A percentile compares a stretch with the other conserved stretches of the same genome.
These are phyloP conservation scores for Coendou prehensilis DNA, from an alignment of 2,797 vertebrate species.

Conservation along the genomic window DNA sequence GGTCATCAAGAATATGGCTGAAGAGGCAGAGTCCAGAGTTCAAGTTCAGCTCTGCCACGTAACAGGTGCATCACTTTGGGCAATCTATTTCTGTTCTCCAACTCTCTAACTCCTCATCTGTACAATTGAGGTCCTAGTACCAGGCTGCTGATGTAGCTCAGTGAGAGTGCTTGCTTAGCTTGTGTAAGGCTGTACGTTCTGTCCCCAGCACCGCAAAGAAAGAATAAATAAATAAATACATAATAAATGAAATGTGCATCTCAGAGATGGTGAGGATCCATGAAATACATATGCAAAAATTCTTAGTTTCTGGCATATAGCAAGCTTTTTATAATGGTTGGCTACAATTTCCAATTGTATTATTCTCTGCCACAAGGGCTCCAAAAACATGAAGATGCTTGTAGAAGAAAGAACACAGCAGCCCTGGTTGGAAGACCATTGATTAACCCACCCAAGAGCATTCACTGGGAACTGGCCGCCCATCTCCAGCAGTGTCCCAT, in stretches of 20 bases:
- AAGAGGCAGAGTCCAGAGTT: neutral
- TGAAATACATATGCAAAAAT: neutral
- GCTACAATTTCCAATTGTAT: neutral
- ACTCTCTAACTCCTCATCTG: neutral
- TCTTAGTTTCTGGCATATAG: neutral
- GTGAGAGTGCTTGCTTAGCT: neutral
- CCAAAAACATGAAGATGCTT: neutral
- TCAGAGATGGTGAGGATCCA: neutral
- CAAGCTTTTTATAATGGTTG: conserved; percentile 2
- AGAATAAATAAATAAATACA: neutral
- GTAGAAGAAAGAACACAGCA: neutral
- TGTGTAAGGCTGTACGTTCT: neutral
- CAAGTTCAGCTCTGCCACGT: neutral
- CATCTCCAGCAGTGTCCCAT: neutral
- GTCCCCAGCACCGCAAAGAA: neutral
- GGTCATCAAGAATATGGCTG: neutral
- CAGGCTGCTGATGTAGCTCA: neutral
- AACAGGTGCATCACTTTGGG: neutral
- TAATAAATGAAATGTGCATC: neutral
- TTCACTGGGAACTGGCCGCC: neutral
- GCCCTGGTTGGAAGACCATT: neutral
- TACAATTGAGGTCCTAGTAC: neutral
- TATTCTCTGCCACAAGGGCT: neutral
- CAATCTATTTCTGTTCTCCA: neutral
- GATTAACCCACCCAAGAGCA: neutral